These are phyloP conservation scores for Choristoneura rosaceana DNA, from an alignment of 2,888 invertebrate species.

Conservation along the genomic window DNA sequence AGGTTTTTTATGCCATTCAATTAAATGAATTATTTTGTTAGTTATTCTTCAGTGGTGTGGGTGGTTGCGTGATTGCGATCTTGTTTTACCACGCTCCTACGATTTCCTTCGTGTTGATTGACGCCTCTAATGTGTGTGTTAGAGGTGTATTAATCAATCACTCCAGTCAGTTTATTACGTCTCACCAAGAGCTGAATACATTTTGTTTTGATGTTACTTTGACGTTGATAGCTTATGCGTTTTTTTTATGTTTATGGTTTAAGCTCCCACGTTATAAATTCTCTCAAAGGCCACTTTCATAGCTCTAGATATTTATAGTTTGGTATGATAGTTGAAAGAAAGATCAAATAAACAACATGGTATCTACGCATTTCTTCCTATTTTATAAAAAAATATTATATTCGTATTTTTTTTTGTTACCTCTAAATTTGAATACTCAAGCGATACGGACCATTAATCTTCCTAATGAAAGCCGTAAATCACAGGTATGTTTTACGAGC, in stretches of 20 bases:
- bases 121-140: conserved; percentile 74
- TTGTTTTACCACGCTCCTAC: conserved; percentile 68
- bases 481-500: conserved; percentile 40
- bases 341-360: conserved; percentile 20
- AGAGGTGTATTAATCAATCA: conserved; percentile 79
- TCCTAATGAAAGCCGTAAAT: conserved; percentile 41
- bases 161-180: conserved; percentile 68
- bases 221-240: conserved; percentile 65
- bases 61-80: conserved; percentile 68
- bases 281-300: conserved; percentile 18
- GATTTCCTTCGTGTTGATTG: conserved; percentile 68
- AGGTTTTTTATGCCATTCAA: conserved; percentile 70
- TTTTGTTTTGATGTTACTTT: conserved; percentile 48
- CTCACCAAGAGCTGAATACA: conserved; percentile 61
- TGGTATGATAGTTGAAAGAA: conserved; percentile 15
- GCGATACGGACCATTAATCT: conserved; percentile 41
- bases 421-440: conserved; percentile 36
- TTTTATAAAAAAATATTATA: background rate
- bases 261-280: conserved; percentile 35
- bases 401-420: conserved; percentile 25
- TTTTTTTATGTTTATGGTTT: conserved; percentile 58
- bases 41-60: conserved; percentile 67
- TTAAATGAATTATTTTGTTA: conserved; percentile 77
- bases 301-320: conserved; percentile 10
- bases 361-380: conserved; percentile 28